Conservation (phyloP, 2,113 vertebrate species). For the Mormoops blainvillei region DNA sequence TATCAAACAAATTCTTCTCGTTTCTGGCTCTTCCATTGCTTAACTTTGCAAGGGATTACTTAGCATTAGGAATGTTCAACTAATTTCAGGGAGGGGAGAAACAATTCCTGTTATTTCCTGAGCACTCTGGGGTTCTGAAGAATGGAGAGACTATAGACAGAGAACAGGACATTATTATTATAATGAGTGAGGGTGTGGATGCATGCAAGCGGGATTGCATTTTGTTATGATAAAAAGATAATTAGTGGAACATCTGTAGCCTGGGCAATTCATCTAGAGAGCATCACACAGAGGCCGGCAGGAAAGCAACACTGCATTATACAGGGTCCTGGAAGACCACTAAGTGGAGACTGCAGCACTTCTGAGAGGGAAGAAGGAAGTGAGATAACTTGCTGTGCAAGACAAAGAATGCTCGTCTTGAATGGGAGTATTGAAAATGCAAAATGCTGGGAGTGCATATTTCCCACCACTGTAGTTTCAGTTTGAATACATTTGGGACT, state of each 20-base stretch:
- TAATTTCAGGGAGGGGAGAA: conserved; percentile 33
- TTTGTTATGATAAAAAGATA: conserved; percentile 41
- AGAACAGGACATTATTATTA: conserved; percentile 50
- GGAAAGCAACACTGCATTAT: conserved; percentile 39
- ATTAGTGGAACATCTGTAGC: conserved; percentile 72
- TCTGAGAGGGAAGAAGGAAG: conserved; percentile 63
- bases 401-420: conserved; percentile 9
- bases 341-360: conserved; percentile 39
- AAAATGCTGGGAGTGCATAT: conserved; percentile 23
- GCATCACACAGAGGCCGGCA: conserved; percentile 63
- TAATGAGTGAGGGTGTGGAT: conserved; percentile 36
- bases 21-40: not conserved
- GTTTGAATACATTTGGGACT: conserved; percentile 42
- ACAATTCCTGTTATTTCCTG: not conserved
- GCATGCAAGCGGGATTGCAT: conserved; percentile 12
- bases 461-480: conserved; percentile 26
- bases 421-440: conserved; percentile 56
- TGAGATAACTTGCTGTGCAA: conserved; percentile 37
- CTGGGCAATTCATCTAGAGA: conserved; percentile 50
- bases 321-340: conserved; percentile 58
- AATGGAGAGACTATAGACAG: conserved; percentile 8
- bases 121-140: not conserved
- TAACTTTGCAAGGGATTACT: not conserved
- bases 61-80: not conserved
- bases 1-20: not conserved